Base-by-base conservation (phyloP, 2,113 vertebrate species). In the Megaceryle maxima region DNA sequence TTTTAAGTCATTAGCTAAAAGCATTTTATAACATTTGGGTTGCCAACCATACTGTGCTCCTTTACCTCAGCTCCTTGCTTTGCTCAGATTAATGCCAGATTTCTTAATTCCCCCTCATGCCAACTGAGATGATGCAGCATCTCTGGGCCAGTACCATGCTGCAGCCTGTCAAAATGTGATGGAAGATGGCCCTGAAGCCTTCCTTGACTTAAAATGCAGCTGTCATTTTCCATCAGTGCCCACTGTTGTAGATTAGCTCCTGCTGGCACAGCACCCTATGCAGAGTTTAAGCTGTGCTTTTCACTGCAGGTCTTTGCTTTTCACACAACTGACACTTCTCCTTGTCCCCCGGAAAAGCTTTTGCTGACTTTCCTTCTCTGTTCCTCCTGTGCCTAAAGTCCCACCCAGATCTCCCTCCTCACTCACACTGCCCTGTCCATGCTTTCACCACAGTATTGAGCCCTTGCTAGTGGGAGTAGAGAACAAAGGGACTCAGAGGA, bases 151-250 rank as follows among this genome's bases (percentile, higher is more conserved):
- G 72, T 83, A 89, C 84, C 89, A 83, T 5, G 7, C 72, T 95
- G 84, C 78, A 97, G 67, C 89, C 89, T 97, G 95, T 95, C 96
- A 96, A 96, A 97, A 94, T 18, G 68, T 93, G 93, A 96, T 75
- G 64, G 95, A 92, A 96, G 90, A 97, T 96, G 96, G 95, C 92
- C 89, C 91, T 69, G 91, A 95, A 90, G 75, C 87, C 56, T 77
- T 81, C 46, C 87, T 70, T 48, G 64, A 78, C 87, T 92, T 72
- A 91, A 90, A 94, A 56, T 56, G 75, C 97, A 97, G 92, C 96
- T 97, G 97, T 96, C 96, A 75, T 85, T 89, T 91, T 94, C 87
- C 63, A 85, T 96, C 89, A 72, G 87, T 82, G 75, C 75, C 91
- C 92, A 68, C 39, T 91, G 72, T 18, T 74, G 56, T 16, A 85